Conservation (phyloP, 2,797 vertebrate genomes). For the Adrianichthys oophorus region DNA sequence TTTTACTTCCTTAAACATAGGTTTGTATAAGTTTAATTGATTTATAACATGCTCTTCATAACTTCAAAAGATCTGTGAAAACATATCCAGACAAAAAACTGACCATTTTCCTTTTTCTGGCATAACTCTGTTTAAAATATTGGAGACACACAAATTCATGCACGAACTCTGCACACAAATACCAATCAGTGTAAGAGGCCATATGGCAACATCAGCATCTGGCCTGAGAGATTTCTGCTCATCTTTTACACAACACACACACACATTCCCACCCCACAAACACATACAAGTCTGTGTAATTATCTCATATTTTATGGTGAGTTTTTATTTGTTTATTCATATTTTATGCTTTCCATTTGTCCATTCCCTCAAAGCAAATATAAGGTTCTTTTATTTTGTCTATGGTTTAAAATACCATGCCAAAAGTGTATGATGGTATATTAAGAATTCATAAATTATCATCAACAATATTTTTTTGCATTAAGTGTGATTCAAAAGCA, state of each 20-base stretch:
- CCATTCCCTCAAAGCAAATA: too few relatives aligned
- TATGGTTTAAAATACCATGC: too few relatives aligned
- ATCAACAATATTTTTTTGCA: constrained; percentile 13
- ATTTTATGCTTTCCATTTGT: too few relatives aligned
- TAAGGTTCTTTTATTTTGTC: too few relatives aligned
- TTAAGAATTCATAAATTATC: too few relatives aligned
- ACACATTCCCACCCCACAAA: constrained; percentile 1
- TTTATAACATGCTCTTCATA: constrained; percentile 3
- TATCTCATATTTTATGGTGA: neutral
- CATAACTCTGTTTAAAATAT: constrained; percentile 29
- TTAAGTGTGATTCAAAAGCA: constrained; percentile 19
- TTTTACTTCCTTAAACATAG: too few relatives aligned
- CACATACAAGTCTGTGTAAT: constrained; percentile 8
- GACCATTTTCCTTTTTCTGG: constrained; percentile 10
- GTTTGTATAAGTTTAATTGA: constrained; percentile 8
- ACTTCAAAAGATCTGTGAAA: constrained; percentile 18
- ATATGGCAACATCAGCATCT: constrained; percentile 70
- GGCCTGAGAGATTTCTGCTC: constrained; percentile 55
- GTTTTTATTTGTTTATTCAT: too few relatives aligned
- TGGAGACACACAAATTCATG: constrained; percentile 21
- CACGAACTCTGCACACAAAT: constrained; percentile 23
- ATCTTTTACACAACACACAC: constrained; percentile 60
- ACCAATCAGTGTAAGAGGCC: constrained; percentile 59
- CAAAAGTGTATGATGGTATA: too few relatives aligned
- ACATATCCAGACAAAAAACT: constrained; percentile 17